Conservation (phyloP, 1,140 invertebrate genomes). For the Lepidotrigona ventralis region DNA sequence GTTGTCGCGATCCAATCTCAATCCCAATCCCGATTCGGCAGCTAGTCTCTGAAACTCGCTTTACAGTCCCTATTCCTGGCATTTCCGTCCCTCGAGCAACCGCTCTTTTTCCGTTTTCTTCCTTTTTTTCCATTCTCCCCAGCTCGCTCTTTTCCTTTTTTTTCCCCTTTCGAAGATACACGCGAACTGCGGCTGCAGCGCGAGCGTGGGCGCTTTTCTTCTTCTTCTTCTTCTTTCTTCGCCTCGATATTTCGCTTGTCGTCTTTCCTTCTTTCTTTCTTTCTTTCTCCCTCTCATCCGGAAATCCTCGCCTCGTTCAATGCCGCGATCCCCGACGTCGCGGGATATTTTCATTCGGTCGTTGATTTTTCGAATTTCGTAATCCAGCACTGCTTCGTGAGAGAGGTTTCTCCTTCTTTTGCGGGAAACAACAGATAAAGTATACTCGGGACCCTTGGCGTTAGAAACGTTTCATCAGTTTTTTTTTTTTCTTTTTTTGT, state of each 20-base stretch:
- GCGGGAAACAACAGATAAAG: too few species aligned
- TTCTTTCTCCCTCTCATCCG: too few species aligned
- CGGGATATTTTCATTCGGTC: too few species aligned
- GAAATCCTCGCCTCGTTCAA: neutral
- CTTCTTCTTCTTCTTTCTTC: neutral
- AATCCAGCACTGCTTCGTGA: too few species aligned
- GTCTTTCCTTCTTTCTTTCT: neutral
- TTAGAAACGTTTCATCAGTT: too few species aligned
- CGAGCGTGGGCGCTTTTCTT: neutral
- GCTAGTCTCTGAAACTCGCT: slow-evolving; percentile 21
- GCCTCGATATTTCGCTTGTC: neutral
- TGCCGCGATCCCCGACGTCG: too few species aligned
- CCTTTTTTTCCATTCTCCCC: neutral
- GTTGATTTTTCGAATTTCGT: too few species aligned
- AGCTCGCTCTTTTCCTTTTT: neutral
- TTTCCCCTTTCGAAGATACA: neutral
- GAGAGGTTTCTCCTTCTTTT: too few species aligned
- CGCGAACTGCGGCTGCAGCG: neutral
- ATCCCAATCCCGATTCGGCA: slow-evolving; percentile 59
- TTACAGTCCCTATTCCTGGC: slow-evolving; percentile 30
- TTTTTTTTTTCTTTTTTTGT: too few species aligned
- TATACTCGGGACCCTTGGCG: too few species aligned
- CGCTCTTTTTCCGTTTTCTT: slow-evolving; percentile 3
- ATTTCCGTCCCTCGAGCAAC: slow-evolving; percentile 28
- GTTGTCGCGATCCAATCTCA: slow-evolving; percentile 67